Base-by-base conservation (phyloP, 2,888 invertebrate genomes). In the Tenthredo mesomela region DNA sequence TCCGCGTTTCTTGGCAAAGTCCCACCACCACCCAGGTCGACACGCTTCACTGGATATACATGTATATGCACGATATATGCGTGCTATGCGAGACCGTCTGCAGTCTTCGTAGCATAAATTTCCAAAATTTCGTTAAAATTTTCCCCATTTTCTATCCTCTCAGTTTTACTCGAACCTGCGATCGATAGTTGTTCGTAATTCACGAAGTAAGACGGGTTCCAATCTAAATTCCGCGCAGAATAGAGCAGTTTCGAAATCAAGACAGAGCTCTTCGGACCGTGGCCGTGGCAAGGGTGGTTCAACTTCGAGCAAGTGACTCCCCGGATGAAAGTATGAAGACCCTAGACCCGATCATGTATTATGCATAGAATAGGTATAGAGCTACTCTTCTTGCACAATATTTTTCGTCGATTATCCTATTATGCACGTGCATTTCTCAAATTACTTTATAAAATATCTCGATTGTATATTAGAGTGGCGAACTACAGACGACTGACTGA, bases 1-100 rank as follows among this genome's bases (percentile, higher is more conserved):
- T n/a, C 33, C 43, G 25, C 75, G 21, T 73, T 61, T 67, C 67
- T 67, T 67, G 67, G 67, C 67, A 33, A 67, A 67, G 67, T 25
- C 33, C 67, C 33, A 33, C 29, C 33, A 25, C 67, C 29, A 61
- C 54, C 54, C 7, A 5, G 54, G n/a, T n/a, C n/a, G 67, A 67
- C 10, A 33, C 65, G 29, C 65, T 67, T 67, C 1, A 3, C 12
- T 33, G 4, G 33, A 25, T 61, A 61, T 61, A 61, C 21, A 21
- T 7, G 58, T 61, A 61, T 61, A 61, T 21, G 9, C 25, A 9
- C 7, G 40, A n/a, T 18, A 50, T 50, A 50, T 50, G 50, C n/a
- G n/a, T 18, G 15, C 25, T 29, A 25, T 65, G 29, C 29, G 5
- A 67, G 15, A 33, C 29, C 15, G 2, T 33, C 12, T 5, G 33